Conservation (phyloP, 2,113 vertebrate species). For the Austrofundulus limnaeus region DNA sequence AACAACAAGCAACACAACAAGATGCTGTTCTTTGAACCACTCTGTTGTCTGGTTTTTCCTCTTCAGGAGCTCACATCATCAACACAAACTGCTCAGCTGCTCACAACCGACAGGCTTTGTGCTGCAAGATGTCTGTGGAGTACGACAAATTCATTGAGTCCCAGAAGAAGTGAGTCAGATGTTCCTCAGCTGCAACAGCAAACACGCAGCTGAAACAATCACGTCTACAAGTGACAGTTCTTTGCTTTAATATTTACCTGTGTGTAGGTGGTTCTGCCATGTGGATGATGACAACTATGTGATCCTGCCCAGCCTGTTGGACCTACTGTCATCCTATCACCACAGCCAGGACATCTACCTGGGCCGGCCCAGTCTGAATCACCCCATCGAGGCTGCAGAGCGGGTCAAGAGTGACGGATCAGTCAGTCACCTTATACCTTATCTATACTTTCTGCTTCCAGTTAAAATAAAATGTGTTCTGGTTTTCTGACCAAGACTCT, state of each 20-base stretch:
- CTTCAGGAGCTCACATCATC: slow-evolving; percentile 85
- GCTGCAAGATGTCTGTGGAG: slow-evolving; percentile 99
- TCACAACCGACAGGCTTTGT: slow-evolving; percentile 93
- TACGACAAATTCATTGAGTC: slow-evolving; percentile 98
- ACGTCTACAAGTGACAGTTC: too few species aligned
- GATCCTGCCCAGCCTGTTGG: slow-evolving; percentile 83
- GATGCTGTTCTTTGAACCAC: not conserved
- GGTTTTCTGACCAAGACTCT: not conserved
- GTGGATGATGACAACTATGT: slow-evolving; percentile 98
- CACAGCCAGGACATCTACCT: slow-evolving; percentile 93
- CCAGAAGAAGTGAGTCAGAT: slow-evolving; percentile 87
- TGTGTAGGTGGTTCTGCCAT: slow-evolving; percentile 94
- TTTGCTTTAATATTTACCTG: not conserved
- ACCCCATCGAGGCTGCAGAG: slow-evolving; percentile 94
- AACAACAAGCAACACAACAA: too few species aligned
- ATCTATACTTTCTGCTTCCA: not conserved
- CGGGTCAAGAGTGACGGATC: slow-evolving; percentile 88
- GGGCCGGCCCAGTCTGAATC: slow-evolving; percentile 93
- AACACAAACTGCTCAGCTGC: slow-evolving; percentile 97
- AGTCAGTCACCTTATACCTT: slow-evolving; percentile 71
- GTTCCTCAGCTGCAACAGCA: not conserved
- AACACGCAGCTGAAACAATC: not conserved
- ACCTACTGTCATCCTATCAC: slow-evolving; percentile 87
- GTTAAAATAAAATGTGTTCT: not conserved
- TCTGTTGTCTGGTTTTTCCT: slow-evolving; percentile 10